Base-by-base conservation (phyloP, 2,113 vertebrate genomes). In the Thamnaconus septentrionalis region DNA sequence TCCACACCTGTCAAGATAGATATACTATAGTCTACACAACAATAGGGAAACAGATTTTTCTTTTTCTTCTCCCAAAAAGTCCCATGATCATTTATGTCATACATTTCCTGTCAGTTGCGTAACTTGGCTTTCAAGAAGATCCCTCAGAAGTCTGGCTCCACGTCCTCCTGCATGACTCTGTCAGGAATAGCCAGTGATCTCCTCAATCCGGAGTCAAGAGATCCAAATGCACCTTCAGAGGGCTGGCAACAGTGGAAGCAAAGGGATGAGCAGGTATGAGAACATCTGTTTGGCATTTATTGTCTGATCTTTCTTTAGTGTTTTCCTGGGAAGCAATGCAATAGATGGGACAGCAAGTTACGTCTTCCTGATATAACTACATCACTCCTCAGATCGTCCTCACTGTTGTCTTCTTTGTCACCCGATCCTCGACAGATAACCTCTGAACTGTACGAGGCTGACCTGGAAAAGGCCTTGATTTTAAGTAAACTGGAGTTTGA, bases 41-140 rank as follows among this genome's bases (percentile, higher is more conserved):
- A 50, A n/a, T 9, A n/a, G n/a, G 10, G 48, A n/a, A 5, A 50
- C 5, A 8, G 45, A 6, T 46, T 46, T 46, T 46, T 46, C 1
- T n/a, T n/a, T 50, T 50, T n/a, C 10, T 5, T 11, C 9, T 10
- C 10, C 8, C 10, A 10, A 50, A 11, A 50, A 50, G n/a, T 11
- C n/a, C 1, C 10, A 11, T 50, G 48, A 11, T 50, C 7, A 50
- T 50, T 11, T 11, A 59, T 87, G 6, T 60, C 18, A 8, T 52
- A 1, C 8, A 31, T 46, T 45, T 8, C 63, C 63, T 71, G 3
- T 59, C 80, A 98, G 96, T 91, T 98, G 48, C 93, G 96, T 78
- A 96, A 93, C 84, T 89, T 98, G 66, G 96, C 96, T 80, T 98
- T 98, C 85, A 96, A 94, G 90, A 98, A 97, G 91, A 92, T 96